phyloP scores from a whole-genome alignment of 2,113 vertebrate genomes.

The Varanus komodoensis region DNA sequence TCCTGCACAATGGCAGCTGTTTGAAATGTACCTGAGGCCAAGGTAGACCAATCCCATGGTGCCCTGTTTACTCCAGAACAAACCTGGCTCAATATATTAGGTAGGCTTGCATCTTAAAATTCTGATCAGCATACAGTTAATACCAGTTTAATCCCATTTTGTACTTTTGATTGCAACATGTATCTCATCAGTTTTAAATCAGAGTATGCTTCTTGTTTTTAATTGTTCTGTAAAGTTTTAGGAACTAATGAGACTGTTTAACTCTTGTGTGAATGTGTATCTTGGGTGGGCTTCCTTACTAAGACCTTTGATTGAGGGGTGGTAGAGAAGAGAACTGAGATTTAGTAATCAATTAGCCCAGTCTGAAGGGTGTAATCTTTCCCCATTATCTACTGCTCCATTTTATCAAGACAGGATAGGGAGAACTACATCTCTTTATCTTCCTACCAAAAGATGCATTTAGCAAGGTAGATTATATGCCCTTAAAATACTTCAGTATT shows the following conservation, averaged over 20 bases:
- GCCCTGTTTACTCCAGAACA: background rate
- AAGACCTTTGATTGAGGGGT: background rate
- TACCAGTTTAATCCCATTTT: background rate
- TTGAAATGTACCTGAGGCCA: background rate
- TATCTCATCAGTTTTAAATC: background rate
- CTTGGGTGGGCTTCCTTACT: background rate
- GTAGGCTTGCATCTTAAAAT: background rate
- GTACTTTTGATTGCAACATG: background rate
- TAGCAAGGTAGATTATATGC: conserved; percentile 34
- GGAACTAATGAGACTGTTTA: background rate
- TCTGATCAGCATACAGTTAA: background rate
- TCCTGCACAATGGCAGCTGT: background rate
- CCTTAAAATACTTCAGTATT: background rate
- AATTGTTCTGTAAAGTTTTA: background rate
- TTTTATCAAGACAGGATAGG: conserved; percentile 12
- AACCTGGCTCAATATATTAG: background rate
- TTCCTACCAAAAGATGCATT: conserved; percentile 30
- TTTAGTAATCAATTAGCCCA: conserved; percentile 44
- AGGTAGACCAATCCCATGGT: background rate
- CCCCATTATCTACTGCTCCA: conserved; percentile 47
- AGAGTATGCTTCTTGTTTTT: background rate
- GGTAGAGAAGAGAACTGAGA: background rate
- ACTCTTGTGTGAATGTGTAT: background rate
- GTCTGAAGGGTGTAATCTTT: conserved; percentile 50
- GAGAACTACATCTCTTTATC: conserved; percentile 5